Evolutionary conservation across 2,113 vertebrate species (phyloP), one percentile per base, ranked within the genome.

Genomic region (Hyperopisus bebe): DNA sequence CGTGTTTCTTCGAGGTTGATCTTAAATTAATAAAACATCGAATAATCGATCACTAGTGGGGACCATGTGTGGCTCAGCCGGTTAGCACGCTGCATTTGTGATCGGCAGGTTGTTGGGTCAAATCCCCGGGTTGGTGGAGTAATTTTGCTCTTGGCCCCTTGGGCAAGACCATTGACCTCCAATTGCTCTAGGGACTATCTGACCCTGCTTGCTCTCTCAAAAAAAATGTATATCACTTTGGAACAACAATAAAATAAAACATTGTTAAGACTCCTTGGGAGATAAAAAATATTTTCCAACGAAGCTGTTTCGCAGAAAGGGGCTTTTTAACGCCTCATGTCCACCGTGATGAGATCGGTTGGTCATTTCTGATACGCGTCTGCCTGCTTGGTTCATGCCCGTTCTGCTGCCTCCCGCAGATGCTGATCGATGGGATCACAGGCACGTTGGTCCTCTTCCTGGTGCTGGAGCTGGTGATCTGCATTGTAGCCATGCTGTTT

Each of bases 381-480:
- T 9, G 55, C 24, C 3, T n/a, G 24, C 2, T 24, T n/a, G 24
- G 0, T 62, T 62, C 1, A 58, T n/a, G 7, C 7, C 21, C 21
- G 55, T 31, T 15, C 35, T 88, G 53, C 1, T 9, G 5, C 1
- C 0, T 74, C 15, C 31, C 88, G 15, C 35, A 96, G 96, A 93
- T 95, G 3, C 58, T 96, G 91, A 95, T 96, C 7, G 95, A 96
- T 1, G 96, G 96, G 13, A 94, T 96, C 90, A 91, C 96, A 91
- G 94, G 94, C 19, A 96, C 96, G 0, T 91, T 96, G 92, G 95
- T 96, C 58, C 93, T 96, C 83, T 96, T 96, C 90, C 92, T 96
- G 90, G 95, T 96, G 47, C 95, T 96, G 88, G 96, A 96, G 92
- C 92, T 96, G 91, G 42, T 94, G 31, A 94, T 96, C 93, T 96